Evolutionary conservation across 2,113 vertebrate genomes (phyloP).

Genomic region (Rutilus rutilus): DNA sequence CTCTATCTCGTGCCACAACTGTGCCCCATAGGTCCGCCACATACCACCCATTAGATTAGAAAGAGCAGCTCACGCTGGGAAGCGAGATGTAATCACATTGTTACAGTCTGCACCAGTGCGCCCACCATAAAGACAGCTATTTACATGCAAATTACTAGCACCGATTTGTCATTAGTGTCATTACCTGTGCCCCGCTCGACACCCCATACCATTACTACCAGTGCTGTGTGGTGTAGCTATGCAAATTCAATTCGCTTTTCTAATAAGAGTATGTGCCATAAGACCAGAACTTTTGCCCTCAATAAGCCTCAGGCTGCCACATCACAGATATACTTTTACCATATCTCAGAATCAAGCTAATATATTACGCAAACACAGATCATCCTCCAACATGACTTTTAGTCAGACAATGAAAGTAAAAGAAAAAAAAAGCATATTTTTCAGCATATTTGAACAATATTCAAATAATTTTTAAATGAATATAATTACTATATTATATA

Average conservation of each 20-base stretch:
- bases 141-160: slow-evolving; percentile 54
- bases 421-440: no score
- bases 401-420: neutral
- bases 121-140: slow-evolving; percentile 38
- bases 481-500: no score
- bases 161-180: slow-evolving; percentile 39
- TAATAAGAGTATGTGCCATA: slow-evolving; percentile 7
- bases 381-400: neutral
- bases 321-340: neutral
- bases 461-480: no score
- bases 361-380: neutral
- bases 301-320: no score
- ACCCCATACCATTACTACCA: neutral
- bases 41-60: slow-evolving; percentile 25
- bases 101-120: slow-evolving; percentile 25
- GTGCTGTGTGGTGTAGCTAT: neutral
- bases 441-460: no score
- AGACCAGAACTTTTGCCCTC: neutral
- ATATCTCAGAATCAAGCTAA: neutral
- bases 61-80: slow-evolving; percentile 4
- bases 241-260: slow-evolving; percentile 36
- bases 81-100: slow-evolving; percentile 45
- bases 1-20: neutral
- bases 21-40: neutral
- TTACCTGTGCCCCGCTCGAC: slow-evolving; percentile 16